Conservation (phyloP, 2,797 vertebrate species). For the Chaetophractus vellerosus region DNA sequence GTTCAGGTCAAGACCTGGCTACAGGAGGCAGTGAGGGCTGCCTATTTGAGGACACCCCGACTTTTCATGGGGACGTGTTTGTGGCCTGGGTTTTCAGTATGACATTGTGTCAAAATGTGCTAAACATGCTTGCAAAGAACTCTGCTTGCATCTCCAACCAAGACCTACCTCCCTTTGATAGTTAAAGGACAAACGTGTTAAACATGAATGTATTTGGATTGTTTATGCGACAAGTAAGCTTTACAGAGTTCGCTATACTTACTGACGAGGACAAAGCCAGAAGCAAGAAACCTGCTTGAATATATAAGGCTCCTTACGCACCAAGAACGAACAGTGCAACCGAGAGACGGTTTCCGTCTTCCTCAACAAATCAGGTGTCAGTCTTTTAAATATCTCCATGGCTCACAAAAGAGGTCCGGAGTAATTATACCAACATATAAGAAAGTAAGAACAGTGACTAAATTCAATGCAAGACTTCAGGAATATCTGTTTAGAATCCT, state of each 20-base stretch:
- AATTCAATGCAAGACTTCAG: constrained; percentile 91
- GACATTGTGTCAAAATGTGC: constrained; percentile 90
- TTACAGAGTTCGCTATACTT: constrained; percentile 86
- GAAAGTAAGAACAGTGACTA: constrained; percentile 86
- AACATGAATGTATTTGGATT: constrained; percentile 88
- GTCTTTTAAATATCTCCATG: constrained; percentile 86
- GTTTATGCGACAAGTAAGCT: constrained; percentile 84
- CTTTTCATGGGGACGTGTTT: constrained; percentile 85
- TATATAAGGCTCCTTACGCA: constrained; percentile 77
- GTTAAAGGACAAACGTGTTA: constrained; percentile 90
- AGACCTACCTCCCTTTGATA: constrained; percentile 86
- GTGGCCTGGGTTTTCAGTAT: constrained; percentile 90
- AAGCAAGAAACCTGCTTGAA: constrained; percentile 86
- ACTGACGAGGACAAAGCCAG: constrained; percentile 85
- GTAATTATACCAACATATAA: constrained; percentile 89
- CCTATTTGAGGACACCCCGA: constrained; percentile 91
- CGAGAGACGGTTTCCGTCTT: constrained; percentile 80
- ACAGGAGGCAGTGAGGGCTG: constrained; percentile 91
- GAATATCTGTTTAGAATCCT: constrained; percentile 88
- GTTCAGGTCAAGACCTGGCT: constrained; percentile 94
- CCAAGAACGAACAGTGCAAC: constrained; percentile 77
- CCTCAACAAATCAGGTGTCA: constrained; percentile 82
- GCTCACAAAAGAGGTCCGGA: constrained; percentile 89
- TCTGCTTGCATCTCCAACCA: constrained; percentile 86
- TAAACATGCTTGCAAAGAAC: constrained; percentile 88